phyloP scores from a whole-genome alignment of 1,140 invertebrate species.

The Acromyrmex echinatior region DNA sequence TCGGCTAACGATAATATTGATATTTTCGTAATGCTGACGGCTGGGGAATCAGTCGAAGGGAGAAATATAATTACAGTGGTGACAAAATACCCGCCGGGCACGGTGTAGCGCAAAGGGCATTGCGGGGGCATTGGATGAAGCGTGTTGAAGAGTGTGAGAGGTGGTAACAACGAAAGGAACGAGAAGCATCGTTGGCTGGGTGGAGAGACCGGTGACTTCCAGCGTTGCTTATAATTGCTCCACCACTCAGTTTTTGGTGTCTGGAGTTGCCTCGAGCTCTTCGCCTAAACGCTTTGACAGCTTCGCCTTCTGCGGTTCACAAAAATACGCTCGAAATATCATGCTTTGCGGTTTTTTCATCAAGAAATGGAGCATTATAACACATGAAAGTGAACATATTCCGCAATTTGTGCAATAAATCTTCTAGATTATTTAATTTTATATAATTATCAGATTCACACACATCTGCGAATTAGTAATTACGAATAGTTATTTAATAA shows the following conservation, averaged over 20 bases:
- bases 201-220: constrained; percentile 78
- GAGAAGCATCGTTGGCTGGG: constrained; percentile 25
- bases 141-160: constrained; percentile 54
- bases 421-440: neutral
- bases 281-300: constrained; percentile 77
- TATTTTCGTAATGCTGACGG: constrained; percentile 71
- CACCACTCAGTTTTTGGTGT: constrained; percentile 76
- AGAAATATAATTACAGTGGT: constrained; percentile 83
- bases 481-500: neutral
- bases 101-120: constrained; percentile 2
- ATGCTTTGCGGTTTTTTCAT: neutral
- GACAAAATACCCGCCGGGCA: constrained; percentile 82
- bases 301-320: constrained; percentile 51
- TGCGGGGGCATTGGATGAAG: constrained; percentile 21
- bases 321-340: constrained; percentile 54
- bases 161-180: constrained; percentile 43
- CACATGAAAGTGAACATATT: neutral
- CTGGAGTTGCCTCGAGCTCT: constrained; percentile 71
- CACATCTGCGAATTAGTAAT: neutral
- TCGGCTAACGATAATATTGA: constrained; percentile 73
- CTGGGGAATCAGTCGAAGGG: constrained; percentile 72
- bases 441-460: neutral
- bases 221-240: constrained; percentile 83
- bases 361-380: neutral
- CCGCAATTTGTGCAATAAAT: neutral